A percentile compares a stretch with the other conserved stretches of the same genome.
Conservation (phyloP, 2,888 invertebrate genomes). For the Oegoconia quadripuncta region DNA sequence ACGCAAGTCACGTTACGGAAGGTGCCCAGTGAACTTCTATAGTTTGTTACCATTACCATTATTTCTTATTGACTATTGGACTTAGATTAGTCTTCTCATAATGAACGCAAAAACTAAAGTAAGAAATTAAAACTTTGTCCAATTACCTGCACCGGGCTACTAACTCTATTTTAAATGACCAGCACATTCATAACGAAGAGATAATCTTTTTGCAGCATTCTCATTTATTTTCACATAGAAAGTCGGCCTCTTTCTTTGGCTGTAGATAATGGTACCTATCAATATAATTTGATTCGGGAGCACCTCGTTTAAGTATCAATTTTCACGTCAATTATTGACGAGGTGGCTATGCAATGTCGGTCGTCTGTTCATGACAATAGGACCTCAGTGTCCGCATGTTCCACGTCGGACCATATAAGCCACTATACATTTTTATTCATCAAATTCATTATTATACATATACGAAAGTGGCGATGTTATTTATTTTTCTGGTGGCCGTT, state of each 20-base stretch:
- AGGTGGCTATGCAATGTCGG: slow-evolving; percentile 1
- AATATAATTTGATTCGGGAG: slow-evolving; percentile 27
- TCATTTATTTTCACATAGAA: background rate
- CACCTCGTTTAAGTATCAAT: slow-evolving; percentile 31
- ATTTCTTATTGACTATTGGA: too few relatives aligned
- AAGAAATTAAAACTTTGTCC: too few relatives aligned
- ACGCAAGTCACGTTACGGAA: too few relatives aligned
- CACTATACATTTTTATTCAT: slow-evolving; percentile 22
- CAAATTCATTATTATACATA: slow-evolving; percentile 44
- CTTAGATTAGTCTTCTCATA: too few relatives aligned
- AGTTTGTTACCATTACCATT: too few relatives aligned
- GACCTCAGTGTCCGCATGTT: slow-evolving; percentile 40
- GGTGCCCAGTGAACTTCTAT: too few relatives aligned
- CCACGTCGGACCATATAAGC: slow-evolving; percentile 31
- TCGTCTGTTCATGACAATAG: slow-evolving; percentile 15
- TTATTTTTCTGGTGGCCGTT: slow-evolving; percentile 60
- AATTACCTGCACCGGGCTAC: too few relatives aligned
- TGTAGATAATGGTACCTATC: slow-evolving; percentile 21
- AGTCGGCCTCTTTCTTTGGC: slow-evolving; percentile 4
- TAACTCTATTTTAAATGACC: background rate
- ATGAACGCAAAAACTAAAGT: too few relatives aligned
- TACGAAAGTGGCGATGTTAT: slow-evolving; percentile 58
- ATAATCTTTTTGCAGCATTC: background rate
- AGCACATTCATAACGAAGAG: background rate
- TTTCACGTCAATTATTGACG: slow-evolving; percentile 28